Percentiles rank a stretch among this genome's conserved stretches.
These are phyloP conservation scores for Crossocerus cetratus DNA, from an alignment of 2,888 invertebrate genomes.

Conservation along the genomic window DNA sequence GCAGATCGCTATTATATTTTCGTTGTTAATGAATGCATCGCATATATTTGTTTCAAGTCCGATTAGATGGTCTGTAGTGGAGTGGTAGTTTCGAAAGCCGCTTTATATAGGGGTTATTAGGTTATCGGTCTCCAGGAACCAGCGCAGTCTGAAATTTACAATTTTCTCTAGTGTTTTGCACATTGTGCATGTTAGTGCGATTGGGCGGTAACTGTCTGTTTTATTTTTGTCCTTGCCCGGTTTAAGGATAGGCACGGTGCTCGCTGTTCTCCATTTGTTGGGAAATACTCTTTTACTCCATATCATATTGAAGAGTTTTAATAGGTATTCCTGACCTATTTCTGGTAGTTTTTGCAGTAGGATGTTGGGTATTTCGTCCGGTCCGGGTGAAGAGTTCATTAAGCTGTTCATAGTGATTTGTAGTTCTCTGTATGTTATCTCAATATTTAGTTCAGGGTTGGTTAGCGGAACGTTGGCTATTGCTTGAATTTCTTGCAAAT, in stretches of 20 bases:
- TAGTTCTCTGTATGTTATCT: conserved; percentile 15
- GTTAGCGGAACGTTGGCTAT: conserved; percentile 17
- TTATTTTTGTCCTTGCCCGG: conserved; percentile 23
- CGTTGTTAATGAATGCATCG: conserved; percentile 27
- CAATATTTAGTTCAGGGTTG: conserved; percentile 19
- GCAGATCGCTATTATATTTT: conserved; percentile 29
- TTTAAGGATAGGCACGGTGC: conserved; percentile 32
- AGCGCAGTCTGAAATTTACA: conserved; percentile 30
- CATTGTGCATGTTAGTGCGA: conserved; percentile 33
- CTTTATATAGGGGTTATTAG: conserved; percentile 24
- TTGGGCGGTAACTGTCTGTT: conserved; percentile 33
- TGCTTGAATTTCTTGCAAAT: conserved; percentile 38
- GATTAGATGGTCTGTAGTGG: conserved; percentile 26
- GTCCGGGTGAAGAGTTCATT: conserved; percentile 37
- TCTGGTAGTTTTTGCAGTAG: conserved; percentile 25
- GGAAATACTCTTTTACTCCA: conserved; percentile 19
- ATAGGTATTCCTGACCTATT: background rate
- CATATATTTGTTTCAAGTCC: conserved; percentile 30
- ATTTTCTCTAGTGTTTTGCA: conserved; percentile 40
- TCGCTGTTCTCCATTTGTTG: conserved; percentile 24
- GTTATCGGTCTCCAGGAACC: conserved; percentile 30
- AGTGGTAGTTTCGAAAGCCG: conserved; percentile 32
- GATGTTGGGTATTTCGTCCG: conserved; percentile 40
- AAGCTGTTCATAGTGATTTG: background rate
- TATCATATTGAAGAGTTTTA: conserved; percentile 26